Evolutionary conservation across 1,140 invertebrate species (phyloP), one percentile per base, ranked within the genome.

Genomic region (Anastatus disparis): DNA sequence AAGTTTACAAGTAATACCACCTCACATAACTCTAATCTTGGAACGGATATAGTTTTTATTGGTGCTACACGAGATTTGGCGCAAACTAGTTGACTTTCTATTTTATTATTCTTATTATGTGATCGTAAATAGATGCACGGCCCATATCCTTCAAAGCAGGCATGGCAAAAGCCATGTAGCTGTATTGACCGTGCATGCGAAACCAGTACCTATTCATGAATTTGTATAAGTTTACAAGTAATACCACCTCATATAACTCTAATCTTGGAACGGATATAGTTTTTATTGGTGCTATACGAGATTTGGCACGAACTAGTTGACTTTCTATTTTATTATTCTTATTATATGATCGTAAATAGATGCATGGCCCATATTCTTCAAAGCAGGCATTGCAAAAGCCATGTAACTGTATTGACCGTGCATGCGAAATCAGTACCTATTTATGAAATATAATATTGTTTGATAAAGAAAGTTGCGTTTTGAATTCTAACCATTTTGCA

Each of bases 11-110:
- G 15, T 15, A 44, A 44, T 24, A 81, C 35, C 0, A 82, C 81
- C 3, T 78, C 85, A 26, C 73, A 79, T 3, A 87, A 71, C 69
- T 87, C 86, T n/a, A 86, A 53, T 27, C 82, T n/a, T 10, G 85
- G 79, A 66, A 85, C 76, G 8, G 84, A 68, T n/a, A 76, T 56
- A 12, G 69, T 65, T 77, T 85, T 82, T 0, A 84, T 24, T 8
- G 86, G 85, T 9, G 84, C 78, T 2, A 87, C 83, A 71, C 77
- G 76, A 9, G 75, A 68, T 73, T 87, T 87, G 0, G 81, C 63
- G 29, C 67, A 73, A 20, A 81, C 35, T 4, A 73, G 29, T n/a
- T 42, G 9, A 0, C 77, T 71, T 53, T 65, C 62, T 53, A 15
- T 10, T 10, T 62, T 9, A 17, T 9, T 10, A 10, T 24, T n/a